Conservation (phyloP, 2,797 vertebrate genomes). For the Carcharodon carcharias region DNA sequence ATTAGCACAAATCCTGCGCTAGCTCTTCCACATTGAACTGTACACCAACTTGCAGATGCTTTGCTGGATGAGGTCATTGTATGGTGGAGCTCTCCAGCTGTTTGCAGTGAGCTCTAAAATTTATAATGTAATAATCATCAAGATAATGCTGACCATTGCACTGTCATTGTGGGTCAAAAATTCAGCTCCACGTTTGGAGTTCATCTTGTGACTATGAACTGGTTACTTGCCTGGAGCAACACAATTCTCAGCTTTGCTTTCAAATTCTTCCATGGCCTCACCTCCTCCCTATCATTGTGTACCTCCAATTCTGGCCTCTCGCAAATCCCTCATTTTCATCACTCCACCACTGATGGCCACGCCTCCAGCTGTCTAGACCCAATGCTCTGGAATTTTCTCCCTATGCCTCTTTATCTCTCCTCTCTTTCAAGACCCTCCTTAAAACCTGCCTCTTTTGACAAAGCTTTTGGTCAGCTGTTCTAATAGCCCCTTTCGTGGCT, state of each 20-base stretch:
- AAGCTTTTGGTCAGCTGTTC: neutral
- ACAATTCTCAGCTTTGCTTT: neutral
- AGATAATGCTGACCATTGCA: neutral
- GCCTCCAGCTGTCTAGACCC: neutral
- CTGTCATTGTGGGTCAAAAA: neutral
- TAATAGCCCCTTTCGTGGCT: neutral
- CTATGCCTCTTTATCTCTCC: too few relatives aligned
- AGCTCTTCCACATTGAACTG: neutral
- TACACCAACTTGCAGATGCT: too few relatives aligned
- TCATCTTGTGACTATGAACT: neutral
- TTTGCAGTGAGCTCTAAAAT: neutral
- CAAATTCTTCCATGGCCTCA: neutral
- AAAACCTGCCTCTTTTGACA: neutral
- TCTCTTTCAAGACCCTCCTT: neutral
- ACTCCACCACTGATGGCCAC: neutral
- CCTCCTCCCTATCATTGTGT: neutral
- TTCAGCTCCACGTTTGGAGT: neutral
- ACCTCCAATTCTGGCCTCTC: neutral
- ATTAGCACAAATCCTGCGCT: neutral
- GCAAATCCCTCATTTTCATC: neutral
- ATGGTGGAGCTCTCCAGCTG: neutral
- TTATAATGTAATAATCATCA: neutral
- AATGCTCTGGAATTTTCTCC: neutral
- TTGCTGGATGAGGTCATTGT: neutral
- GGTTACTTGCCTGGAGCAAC: neutral